These are phyloP conservation scores for Uloborus diversus DNA, from an alignment of 1,140 invertebrate genomes.

Conservation along the genomic window DNA sequence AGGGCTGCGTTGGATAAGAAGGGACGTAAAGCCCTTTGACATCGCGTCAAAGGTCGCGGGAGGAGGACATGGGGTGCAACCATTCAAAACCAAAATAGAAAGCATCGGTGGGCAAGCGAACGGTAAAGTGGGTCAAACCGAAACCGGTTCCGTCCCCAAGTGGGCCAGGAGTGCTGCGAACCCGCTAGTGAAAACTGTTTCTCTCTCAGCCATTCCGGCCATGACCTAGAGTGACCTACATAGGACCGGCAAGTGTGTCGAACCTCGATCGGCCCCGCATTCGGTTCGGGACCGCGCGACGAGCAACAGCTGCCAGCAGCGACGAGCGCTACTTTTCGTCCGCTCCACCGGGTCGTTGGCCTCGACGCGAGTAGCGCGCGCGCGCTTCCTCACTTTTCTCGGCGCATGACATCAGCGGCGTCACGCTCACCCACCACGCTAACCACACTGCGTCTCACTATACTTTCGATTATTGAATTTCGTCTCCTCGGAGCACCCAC, in stretches of 20 bases:
- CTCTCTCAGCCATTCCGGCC: constrained; percentile 31
- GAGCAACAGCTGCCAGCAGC: not conserved
- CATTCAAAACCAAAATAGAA: constrained; percentile 31
- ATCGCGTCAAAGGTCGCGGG: constrained; percentile 6
- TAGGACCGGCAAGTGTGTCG: constrained; percentile 38
- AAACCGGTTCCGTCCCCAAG: constrained; percentile 29
- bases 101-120: not conserved
- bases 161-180: constrained; percentile 36
- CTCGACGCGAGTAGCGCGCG: not conserved
- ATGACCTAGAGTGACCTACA: constrained; percentile 48
- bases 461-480: not conserved
- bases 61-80: constrained; percentile 1
- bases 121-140: constrained; percentile 45
- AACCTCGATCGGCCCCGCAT: constrained; percentile 19
- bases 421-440: not conserved
- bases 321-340: not conserved
- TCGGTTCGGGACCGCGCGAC: not conserved
- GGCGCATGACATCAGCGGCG: not conserved
- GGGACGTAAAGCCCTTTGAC: constrained; percentile 45
- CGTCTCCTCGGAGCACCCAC: too few relatives aligned
- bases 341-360: constrained; percentile 38
- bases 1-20: too few relatives aligned
- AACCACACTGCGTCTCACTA: constrained; percentile 1
- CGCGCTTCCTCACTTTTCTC: not conserved
- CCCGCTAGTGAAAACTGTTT: constrained; percentile 37